Conservation (phyloP, 1,140 invertebrate species). For the Drosophila sturtevanti region DNA sequence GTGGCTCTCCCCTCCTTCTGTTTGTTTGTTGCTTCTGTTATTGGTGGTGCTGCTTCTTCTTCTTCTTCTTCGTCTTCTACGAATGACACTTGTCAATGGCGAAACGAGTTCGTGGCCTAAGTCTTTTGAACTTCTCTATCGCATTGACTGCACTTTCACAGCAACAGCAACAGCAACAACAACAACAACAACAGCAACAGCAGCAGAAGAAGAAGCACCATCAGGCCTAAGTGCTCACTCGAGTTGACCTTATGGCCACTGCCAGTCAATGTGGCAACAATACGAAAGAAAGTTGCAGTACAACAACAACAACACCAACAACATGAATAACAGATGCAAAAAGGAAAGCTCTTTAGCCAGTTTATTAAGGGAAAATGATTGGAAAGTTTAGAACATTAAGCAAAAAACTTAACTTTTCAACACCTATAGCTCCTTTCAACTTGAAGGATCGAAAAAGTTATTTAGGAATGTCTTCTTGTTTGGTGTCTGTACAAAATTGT, state of each 20-base stretch:
- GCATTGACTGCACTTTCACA: constrained; percentile 53
- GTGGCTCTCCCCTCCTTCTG: constrained; percentile 43
- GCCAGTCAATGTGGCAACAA: constrained; percentile 9
- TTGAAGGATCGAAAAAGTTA: too few relatives aligned
- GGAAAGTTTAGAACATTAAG: background rate
- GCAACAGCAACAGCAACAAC: constrained; percentile 1
- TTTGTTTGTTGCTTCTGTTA: constrained; percentile 16
- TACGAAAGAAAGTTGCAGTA: constrained; percentile 33
- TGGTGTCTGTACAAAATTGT: too few relatives aligned
- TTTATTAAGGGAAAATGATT: background rate
- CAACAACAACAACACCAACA: background rate
- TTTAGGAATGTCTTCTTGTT: too few relatives aligned
- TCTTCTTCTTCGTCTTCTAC: background rate
- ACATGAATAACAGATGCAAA: background rate
- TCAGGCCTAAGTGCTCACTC: constrained; percentile 4
- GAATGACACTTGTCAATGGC: constrained; percentile 73
- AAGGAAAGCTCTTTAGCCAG: background rate
- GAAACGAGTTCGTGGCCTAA: constrained; percentile 70
- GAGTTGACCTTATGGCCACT: constrained; percentile 35
- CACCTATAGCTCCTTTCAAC: too few relatives aligned
- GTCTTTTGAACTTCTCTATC: constrained; percentile 67
- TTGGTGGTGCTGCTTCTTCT: too few relatives aligned
- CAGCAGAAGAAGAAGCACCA: background rate
- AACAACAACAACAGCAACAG: background rate
- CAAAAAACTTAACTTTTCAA: too few relatives aligned